These are phyloP conservation scores for Malurus elegans DNA, from an alignment of 2,113 vertebrate genomes.

Conservation along the genomic window DNA sequence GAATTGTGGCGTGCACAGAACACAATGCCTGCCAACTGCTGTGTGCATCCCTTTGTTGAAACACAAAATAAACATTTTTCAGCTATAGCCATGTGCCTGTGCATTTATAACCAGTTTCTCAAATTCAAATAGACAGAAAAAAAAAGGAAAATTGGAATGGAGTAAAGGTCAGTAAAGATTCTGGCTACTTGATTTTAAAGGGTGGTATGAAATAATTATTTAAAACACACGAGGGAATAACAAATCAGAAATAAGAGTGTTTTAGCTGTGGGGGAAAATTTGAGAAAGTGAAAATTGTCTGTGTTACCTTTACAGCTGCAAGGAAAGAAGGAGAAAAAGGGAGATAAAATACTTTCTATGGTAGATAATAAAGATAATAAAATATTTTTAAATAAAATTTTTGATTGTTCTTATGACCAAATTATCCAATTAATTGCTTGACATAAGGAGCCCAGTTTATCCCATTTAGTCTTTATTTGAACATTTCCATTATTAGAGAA, in stretches of 20 bases:
- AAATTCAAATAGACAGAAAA: not conserved
- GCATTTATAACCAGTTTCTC: not conserved
- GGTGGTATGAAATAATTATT: not conserved
- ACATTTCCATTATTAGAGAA: not conserved
- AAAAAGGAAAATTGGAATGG: not conserved
- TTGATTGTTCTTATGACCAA: not conserved
- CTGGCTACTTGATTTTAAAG: not conserved
- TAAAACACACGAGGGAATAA: not conserved
- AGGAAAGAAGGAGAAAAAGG: not conserved
- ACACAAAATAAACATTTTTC: not conserved
- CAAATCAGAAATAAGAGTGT: not conserved
- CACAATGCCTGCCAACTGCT: conserved; percentile 28
- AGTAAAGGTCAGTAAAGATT: not conserved
- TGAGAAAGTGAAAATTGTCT: not conserved
- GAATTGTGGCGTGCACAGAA: not conserved
- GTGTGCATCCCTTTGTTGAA: not conserved
- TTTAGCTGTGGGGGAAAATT: not conserved
- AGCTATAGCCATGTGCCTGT: not conserved
- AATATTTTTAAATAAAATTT: not conserved
- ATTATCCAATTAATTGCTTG: not conserved
- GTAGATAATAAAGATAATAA: not conserved
- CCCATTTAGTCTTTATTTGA: not conserved
- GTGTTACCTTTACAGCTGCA: not conserved
- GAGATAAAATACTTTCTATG: not conserved
- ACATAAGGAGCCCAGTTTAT: fast-evolving